These are phyloP conservation scores for Homarus gammarus DNA, from an alignment of 2,888 invertebrate genomes.

Conservation along the genomic window DNA sequence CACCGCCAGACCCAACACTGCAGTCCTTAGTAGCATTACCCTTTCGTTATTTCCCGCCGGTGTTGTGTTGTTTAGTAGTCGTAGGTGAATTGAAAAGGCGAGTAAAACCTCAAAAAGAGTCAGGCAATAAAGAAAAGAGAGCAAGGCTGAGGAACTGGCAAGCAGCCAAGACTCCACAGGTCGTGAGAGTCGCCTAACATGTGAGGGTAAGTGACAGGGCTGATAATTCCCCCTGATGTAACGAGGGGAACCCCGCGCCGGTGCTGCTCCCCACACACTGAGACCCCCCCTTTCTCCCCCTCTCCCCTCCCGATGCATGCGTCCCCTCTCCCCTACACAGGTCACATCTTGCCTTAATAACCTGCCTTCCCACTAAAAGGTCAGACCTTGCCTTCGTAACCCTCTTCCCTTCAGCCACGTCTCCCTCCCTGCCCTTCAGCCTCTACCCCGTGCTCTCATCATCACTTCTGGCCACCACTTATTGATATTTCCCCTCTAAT, in stretches of 20 bases:
- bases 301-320: not conserved
- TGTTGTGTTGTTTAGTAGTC: not conserved
- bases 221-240: conserved; percentile 65
- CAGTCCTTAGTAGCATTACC: not conserved
- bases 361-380: conserved; percentile 6
- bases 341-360: not conserved
- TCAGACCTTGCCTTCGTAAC: too few relatives aligned
- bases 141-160: not conserved
- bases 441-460: not conserved
- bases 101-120: not conserved
- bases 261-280: conserved; percentile 1
- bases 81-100: not conserved
- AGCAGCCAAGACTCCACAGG: conserved; percentile 40
- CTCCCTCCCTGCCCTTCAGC: conserved; percentile 6
- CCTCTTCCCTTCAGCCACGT: not conserved
- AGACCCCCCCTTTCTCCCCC: not conserved
- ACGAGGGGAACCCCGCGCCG: conserved; percentile 44
- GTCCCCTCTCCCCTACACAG: conserved; percentile 12
- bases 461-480: not conserved
- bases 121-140: not conserved
- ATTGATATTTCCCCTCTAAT: not conserved
- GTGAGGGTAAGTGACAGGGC: conserved; percentile 58
- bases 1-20: conserved; percentile 17
- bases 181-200: conserved; percentile 61
- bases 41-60: not conserved